Evolutionary conservation across 2,113 vertebrate genomes (phyloP).

Genomic region (human (Homo sapiens)): DNA sequence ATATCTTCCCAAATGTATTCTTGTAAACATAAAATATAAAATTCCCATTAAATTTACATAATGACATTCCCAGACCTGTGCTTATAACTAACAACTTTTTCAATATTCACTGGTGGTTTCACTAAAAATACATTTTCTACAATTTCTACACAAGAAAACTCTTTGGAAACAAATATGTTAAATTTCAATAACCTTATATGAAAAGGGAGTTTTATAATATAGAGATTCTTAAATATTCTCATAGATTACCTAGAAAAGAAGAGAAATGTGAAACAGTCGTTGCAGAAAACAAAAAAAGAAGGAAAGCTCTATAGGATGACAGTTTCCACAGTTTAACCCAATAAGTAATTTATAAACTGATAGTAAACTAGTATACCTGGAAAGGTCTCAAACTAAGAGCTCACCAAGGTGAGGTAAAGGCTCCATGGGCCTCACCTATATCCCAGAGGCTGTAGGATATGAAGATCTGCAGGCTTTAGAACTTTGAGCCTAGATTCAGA

Average conservation of each 20-base stretch:
- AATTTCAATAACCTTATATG: neutral
- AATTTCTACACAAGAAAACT: neutral
- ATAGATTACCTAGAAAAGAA: neutral
- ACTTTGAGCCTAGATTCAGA: neutral
- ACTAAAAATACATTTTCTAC: constrained; percentile 24
- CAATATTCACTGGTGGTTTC: neutral
- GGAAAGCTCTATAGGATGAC: neutral
- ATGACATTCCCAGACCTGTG: neutral
- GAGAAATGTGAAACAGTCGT: neutral
- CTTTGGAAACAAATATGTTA: constrained; percentile 14
- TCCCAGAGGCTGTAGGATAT: neutral
- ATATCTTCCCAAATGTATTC: neutral
- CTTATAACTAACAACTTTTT: neutral
- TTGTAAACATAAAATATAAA: constrained; percentile 1
- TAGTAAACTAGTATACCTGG: neutral
- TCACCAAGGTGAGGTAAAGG: neutral
- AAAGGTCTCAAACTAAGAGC: neutral
- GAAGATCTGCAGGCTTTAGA: neutral
- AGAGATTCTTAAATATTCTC: neutral
- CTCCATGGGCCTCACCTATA: neutral
- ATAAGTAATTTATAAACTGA: neutral
- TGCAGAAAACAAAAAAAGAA: neutral
- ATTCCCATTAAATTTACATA: constrained; percentile 22
- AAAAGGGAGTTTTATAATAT: neutral
- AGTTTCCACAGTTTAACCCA: neutral